Percentiles rank a stretch among this genome's conserved stretches.
Conservation (phyloP, 2,797 vertebrate genomes). For the Agapornis canus region DNA sequence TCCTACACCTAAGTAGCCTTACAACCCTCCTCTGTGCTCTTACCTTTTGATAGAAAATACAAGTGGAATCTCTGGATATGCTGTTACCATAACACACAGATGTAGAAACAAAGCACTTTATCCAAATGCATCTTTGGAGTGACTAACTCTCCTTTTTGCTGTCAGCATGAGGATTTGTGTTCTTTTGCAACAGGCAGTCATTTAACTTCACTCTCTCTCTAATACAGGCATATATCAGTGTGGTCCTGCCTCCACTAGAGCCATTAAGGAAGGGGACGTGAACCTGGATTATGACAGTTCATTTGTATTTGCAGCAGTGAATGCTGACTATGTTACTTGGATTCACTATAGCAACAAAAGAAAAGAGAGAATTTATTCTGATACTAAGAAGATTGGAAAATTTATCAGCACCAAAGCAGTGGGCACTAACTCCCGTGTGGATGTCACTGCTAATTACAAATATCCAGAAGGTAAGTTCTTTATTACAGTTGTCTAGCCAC, state of each 20-base stretch:
- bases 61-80: background rate
- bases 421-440: conserved; percentile 74
- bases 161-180: background rate
- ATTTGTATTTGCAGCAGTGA: conserved; percentile 90
- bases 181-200: background rate
- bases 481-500: background rate
- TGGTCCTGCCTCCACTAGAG: conserved; percentile 88
- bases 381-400: conserved; percentile 82
- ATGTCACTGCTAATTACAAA: conserved; percentile 89
- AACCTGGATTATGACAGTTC: conserved; percentile 83
- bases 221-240: conserved; percentile 86
- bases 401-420: conserved; percentile 91
- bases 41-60: background rate
- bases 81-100: background rate
- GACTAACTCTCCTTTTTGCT: background rate
- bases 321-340: conserved; percentile 83
- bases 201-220: background rate
- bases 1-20: background rate
- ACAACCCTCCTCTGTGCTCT: background rate
- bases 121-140: background rate
- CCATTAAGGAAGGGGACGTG: conserved; percentile 81
- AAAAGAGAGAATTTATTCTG: conserved; percentile 76
- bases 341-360: conserved; percentile 69
- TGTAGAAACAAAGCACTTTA: background rate
- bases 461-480: conserved; percentile 76